phyloP scores from a whole-genome alignment of 2,888 invertebrate genomes.

The Melitaea athalia region DNA sequence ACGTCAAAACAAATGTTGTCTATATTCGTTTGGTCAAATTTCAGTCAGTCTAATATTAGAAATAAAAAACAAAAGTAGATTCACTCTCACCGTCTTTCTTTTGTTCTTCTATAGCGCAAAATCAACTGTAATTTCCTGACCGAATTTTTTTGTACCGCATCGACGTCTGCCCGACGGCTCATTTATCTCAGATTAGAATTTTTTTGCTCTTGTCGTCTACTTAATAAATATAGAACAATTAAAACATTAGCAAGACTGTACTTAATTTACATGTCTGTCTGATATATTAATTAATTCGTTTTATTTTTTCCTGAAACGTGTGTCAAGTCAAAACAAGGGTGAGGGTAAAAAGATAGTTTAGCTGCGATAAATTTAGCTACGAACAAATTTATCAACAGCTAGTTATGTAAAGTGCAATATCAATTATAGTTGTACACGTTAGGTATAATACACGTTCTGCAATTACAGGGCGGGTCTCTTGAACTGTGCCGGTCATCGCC shows the following conservation, averaged over 20 bases:
- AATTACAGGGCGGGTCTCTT: slow-evolving; percentile 64
- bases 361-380: not conserved
- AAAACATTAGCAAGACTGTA: not conserved
- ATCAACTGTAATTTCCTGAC: slow-evolving; percentile 63
- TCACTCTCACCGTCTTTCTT: slow-evolving; percentile 60
- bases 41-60: slow-evolving; percentile 22
- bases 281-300: not conserved
- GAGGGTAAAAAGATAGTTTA: not conserved
- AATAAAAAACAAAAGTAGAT: slow-evolving; percentile 46
- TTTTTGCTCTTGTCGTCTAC: slow-evolving; percentile 16
- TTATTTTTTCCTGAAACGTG: not conserved
- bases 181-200: slow-evolving; percentile 47
- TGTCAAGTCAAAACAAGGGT: slow-evolving; percentile 3
- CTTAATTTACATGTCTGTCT: not conserved
- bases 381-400: slow-evolving; percentile 30
- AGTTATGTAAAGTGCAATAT: slow-evolving; percentile 44
- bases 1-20: not conserved
- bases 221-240: not conserved
- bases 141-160: slow-evolving; percentile 49
- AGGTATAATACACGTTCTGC: slow-evolving; percentile 53
- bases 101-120: slow-evolving; percentile 58
- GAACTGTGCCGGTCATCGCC: slow-evolving; percentile 68
- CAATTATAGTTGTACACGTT: slow-evolving; percentile 51
- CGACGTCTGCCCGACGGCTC: slow-evolving; percentile 50
- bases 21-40: not conserved